These are phyloP conservation scores for Callorhinus ursinus DNA, from an alignment of 2,113 vertebrate genomes.

Conservation along the genomic window DNA sequence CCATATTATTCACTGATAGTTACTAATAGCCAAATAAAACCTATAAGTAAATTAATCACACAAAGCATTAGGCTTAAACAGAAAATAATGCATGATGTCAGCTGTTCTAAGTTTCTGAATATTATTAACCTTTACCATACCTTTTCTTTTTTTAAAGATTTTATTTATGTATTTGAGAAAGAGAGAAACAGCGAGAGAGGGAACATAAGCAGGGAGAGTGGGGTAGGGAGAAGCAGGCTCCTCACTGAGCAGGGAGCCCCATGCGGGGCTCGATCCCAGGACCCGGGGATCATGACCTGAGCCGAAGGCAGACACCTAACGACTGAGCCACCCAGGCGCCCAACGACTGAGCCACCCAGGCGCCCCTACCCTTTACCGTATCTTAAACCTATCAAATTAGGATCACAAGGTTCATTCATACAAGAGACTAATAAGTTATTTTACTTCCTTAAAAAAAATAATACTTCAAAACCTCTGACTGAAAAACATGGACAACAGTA, in stretches of 20 bases:
- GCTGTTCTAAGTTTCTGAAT: background rate
- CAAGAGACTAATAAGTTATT: conserved; percentile 25
- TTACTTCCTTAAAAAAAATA: conserved; percentile 44
- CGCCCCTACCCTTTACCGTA: background rate
- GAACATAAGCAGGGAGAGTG: too few relatives aligned
- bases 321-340: too few relatives aligned
- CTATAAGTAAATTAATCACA: conserved; percentile 45
- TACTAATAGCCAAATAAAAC: conserved; percentile 44
- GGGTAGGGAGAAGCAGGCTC: too few relatives aligned
- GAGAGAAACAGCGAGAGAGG: too few relatives aligned
- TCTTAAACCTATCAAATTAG: conserved; percentile 39
- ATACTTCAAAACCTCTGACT: conserved; percentile 20
- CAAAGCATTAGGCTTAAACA: background rate
- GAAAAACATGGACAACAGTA: background rate
- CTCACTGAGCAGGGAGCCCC: too few relatives aligned
- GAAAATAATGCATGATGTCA: conserved; percentile 7
- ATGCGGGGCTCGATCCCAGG: too few relatives aligned
- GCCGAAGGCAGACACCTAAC: too few relatives aligned
- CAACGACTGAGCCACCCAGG: too few relatives aligned
- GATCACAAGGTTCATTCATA: background rate
- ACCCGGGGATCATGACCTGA: too few relatives aligned
- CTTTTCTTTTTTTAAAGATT: background rate
- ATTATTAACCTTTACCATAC: conserved; percentile 4
- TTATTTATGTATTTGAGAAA: too few relatives aligned
- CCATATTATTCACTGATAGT: background rate